phyloP scores from a whole-genome alignment of 1,140 invertebrate species.

The Sipha flava region DNA sequence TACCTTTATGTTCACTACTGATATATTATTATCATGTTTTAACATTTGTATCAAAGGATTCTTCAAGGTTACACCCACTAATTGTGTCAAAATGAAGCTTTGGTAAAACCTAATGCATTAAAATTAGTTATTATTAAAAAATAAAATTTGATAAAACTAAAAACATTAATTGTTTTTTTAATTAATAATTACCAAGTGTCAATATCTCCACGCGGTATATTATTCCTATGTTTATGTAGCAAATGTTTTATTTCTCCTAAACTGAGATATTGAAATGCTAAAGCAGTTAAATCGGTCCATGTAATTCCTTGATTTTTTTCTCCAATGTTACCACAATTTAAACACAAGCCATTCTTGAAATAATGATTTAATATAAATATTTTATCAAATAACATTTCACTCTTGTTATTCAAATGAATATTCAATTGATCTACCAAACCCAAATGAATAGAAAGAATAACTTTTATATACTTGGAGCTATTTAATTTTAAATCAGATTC shows the following conservation, averaged over 20 bases:
- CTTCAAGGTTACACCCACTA: neutral
- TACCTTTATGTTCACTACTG: neutral
- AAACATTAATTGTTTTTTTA: no score
- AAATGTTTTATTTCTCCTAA: constrained; percentile 39
- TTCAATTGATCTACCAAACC: constrained; percentile 20
- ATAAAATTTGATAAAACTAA: neutral
- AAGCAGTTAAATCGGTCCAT: constrained; percentile 42
- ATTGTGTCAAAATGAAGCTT: neutral
- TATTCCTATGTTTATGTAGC: constrained; percentile 41
- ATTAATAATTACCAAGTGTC: constrained; percentile 18
- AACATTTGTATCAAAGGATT: neutral
- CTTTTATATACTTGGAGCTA: neutral
- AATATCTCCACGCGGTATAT: constrained; percentile 39
- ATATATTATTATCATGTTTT: constrained; percentile 1
- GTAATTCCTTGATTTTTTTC: constrained; percentile 36
- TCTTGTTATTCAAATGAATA: neutral
- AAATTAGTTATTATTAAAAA: neutral
- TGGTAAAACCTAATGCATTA: constrained; percentile 18
- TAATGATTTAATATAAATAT: constrained; percentile 34
- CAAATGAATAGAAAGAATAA: constrained; percentile 30
- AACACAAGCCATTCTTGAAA: constrained; percentile 41
- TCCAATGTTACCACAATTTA: constrained; percentile 42
- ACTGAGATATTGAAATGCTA: constrained; percentile 43
- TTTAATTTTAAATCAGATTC: neutral
- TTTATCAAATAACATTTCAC: constrained; percentile 20